Conservation (phyloP, 2,888 invertebrate genomes). For the Oscheius myriophilus region DNA sequence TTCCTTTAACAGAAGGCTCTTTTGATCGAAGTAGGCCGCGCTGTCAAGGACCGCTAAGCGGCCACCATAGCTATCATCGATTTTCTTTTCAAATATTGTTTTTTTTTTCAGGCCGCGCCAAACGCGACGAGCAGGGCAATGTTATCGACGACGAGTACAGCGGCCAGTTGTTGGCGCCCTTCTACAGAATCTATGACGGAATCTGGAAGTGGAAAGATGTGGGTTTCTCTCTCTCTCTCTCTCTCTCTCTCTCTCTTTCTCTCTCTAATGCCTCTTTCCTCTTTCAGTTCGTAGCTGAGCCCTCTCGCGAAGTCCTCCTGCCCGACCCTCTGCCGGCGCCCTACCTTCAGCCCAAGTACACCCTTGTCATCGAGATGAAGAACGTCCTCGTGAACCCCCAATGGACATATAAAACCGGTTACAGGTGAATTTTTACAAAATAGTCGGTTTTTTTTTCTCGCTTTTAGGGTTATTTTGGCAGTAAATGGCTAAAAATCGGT, state of each 20-base stretch:
- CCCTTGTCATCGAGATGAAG: conserved; percentile 92
- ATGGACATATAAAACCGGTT: conserved; percentile 80
- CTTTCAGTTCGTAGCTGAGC: conserved; percentile 80
- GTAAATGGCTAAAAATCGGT: neutral
- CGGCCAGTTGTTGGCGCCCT: conserved; percentile 55
- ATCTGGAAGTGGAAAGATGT: conserved; percentile 61
- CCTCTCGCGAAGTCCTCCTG: conserved; percentile 88
- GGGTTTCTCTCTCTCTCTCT: conserved; percentile 14
- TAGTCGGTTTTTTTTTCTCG: too few relatives aligned
- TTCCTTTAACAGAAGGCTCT: too few relatives aligned
- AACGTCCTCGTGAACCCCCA: conserved; percentile 96
- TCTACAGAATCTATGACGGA: conserved; percentile 60
- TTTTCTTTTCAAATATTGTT: neutral
- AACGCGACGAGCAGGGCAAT: conserved; percentile 58
- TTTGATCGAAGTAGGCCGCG: too few relatives aligned
- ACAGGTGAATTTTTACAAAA: conserved; percentile 46
- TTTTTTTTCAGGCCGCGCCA: conserved; percentile 42
- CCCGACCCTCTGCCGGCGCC: conserved; percentile 91
- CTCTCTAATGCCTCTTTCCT: conserved; percentile 2
- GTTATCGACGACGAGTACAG: conserved; percentile 56
- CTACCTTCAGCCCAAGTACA: conserved; percentile 92
- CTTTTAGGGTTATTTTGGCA: neutral
- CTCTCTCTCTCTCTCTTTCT: conserved; percentile 18
- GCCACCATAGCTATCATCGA: neutral
- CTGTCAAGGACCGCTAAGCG: too few relatives aligned